A percentile compares a stretch with the other conserved stretches of the same genome.
Conservation (phyloP, 2,888 invertebrate species). For the Atherix ibis region DNA sequence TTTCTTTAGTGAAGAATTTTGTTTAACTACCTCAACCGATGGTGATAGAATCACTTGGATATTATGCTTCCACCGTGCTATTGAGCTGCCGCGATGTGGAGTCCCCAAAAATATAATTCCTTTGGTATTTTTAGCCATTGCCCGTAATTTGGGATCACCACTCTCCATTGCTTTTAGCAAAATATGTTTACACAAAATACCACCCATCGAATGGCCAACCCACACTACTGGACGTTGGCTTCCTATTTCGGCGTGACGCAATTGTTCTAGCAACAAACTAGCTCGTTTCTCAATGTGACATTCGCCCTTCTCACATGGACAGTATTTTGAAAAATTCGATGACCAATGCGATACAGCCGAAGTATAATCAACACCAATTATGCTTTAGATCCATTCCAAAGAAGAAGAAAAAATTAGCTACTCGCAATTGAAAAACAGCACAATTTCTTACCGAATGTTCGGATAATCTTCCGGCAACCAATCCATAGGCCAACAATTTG, state of each 20-base stretch:
- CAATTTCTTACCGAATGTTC: conserved; percentile 38
- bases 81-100: conserved; percentile 71
- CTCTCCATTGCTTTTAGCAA: conserved; percentile 48
- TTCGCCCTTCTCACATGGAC: conserved; percentile 35
- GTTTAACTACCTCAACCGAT: conserved; percentile 80
- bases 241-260: conserved; percentile 64
- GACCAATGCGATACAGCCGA: conserved; percentile 73
- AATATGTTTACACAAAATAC: conserved; percentile 75
- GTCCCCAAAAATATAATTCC: conserved; percentile 80
- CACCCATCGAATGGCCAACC: conserved; percentile 95
- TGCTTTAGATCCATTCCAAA: not conserved
- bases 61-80: conserved; percentile 58
- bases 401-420: not conserved
- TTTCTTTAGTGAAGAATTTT: not conserved
- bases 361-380: conserved; percentile 78
- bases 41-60: conserved; percentile 70
- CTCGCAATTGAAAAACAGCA: not conserved
- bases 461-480: conserved; percentile 75
- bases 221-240: conserved; percentile 62
- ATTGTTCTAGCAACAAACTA: conserved; percentile 45
- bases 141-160: conserved; percentile 34
- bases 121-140: conserved; percentile 54
- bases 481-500: conserved; percentile 87
- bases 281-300: conserved; percentile 52
- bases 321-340: conserved; percentile 37